Evolutionary conservation across 1,140 invertebrate genomes (phyloP), one percentile per base, ranked within the genome.

Genomic region (Macrosteles quadrilineatus): DNA sequence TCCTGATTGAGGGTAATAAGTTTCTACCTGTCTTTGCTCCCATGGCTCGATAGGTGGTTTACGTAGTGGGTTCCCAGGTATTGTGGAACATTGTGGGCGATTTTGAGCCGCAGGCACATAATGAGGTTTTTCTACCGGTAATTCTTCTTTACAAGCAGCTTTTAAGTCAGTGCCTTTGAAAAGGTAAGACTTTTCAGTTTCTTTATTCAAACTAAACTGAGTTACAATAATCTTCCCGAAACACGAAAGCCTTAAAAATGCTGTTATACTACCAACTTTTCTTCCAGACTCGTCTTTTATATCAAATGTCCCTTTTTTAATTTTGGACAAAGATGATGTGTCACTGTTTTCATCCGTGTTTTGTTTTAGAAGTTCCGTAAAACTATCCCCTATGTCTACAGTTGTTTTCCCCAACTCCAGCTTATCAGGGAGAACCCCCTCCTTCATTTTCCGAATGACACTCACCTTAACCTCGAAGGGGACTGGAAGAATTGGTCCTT

Each of bases 151-250:
- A 23, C n/a, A 11, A 23, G n/a, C 23, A 11, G 4, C 17, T 2
- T 55, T 55, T 19, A 17, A n/a, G 29, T 69, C 23, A 4, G 50
- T 25, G 0, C 79, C 77, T 69, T 82, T 82, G 67, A 83, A 83
- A 0, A 81, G 69, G 67, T 80, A 82, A 0, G 78, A 75, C 70
- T 80, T 79, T 27, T 75, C 75, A 36, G 82, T 78, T 29, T 76
- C 71, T 19, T 50, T 50, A 19, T 0, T 80, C 79, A 9, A 80
- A 74, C 79, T 88, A 75, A 89, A 90, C 73, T 86, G 85, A 1
- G 88, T 90, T 2, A 88, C 81, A 31, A 89, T 88, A 69, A 87
- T 79, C 73, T 85, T 85, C 14, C 87, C 88, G 71, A 89, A 88
- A 73, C 86, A 87, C 9, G 87, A 87, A 74, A 86, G 82, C 11